Base-by-base conservation (phyloP, 2,888 invertebrate genomes). In the Sarcophaga rosellei region DNA sequence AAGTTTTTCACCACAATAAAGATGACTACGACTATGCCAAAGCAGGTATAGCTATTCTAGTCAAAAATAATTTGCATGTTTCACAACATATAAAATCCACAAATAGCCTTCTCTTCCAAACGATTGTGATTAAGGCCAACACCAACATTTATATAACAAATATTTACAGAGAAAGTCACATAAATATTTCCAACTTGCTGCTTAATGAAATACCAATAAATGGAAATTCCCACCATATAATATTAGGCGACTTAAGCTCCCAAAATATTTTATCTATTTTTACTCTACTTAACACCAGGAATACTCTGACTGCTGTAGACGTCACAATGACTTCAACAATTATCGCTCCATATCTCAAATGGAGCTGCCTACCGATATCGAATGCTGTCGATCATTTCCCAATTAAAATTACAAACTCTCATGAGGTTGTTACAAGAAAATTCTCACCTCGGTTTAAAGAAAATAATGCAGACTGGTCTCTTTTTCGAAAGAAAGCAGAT, bases 1-100 rank as follows among this genome's bases (percentile, higher is more conserved):
- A 81, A 62, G 44, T 68, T 3, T 81, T 68, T 61, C 68, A 74
- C 4, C 74, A 74, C 20, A 74, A 81, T 11, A 68, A 77, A 2
- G 15, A 21, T 17, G 44, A 72, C 11, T 72, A 61, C 21, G 59
- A 57, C 23, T 68, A 77, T 59, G 76, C 76, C 8, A 77, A 77
- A 68, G 17, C 57, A 8, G 65, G 65, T 4, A 65, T 75, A 53
- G 53, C 47, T 4, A 6, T 65, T 53, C 17, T 53, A 10, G 53
- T 75, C 4, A 65, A 21, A 20, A 65, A 23, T 11, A 53, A 65
- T 53, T 25, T 75, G 4, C 23, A 73, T 6, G 72, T 73, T 8
- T 8, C 8, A 17, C 6, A 45, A 15, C 68, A 68, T 44, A 6
- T 45, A n/a, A 45, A 6, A 17, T 68, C 45, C 6, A 20, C 68